A percentile compares a stretch with the other conserved stretches of the same genome.
Conservation (phyloP, 2,113 vertebrate species). For the Strigops habroptila region DNA sequence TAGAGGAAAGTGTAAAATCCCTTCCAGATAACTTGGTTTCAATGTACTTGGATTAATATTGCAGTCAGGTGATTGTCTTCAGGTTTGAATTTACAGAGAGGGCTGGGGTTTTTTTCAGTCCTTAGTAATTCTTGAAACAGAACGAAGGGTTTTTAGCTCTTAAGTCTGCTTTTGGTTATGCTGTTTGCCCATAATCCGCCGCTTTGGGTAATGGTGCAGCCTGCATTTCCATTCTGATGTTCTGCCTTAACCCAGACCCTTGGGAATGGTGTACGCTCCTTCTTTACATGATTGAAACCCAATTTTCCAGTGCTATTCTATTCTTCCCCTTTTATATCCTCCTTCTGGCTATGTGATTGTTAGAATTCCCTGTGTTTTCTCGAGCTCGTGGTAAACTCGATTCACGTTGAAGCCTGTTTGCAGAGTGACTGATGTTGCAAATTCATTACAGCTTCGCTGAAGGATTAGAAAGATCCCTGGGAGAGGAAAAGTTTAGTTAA, state of each 20-base stretch:
- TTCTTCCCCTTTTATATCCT: neutral
- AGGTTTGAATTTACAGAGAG: neutral
- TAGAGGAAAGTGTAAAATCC: neutral
- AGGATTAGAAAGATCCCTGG: conserved; percentile 52
- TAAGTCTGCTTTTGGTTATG: neutral
- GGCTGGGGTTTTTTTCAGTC: neutral
- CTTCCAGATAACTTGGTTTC: neutral
- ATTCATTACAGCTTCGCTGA: neutral
- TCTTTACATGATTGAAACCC: neutral
- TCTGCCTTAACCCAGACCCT: neutral
- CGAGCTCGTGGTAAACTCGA: neutral
- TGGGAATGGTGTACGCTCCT: neutral
- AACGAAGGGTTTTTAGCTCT: neutral
- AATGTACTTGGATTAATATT: neutral
- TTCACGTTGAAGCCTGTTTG: neutral
- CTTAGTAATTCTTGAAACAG: neutral
- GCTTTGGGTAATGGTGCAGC: neutral
- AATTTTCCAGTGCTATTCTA: neutral
- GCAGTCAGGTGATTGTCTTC: neutral
- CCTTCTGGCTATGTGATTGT: neutral
- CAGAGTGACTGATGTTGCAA: conserved; percentile 13
- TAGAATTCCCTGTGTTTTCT: conserved; percentile 21
- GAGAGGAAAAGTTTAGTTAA: conserved; percentile 56
- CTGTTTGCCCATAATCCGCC: neutral
- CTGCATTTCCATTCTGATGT: neutral